Evolutionary conservation across 1,140 invertebrate species (phyloP).

Genomic region (Streblospio benedicti): DNA sequence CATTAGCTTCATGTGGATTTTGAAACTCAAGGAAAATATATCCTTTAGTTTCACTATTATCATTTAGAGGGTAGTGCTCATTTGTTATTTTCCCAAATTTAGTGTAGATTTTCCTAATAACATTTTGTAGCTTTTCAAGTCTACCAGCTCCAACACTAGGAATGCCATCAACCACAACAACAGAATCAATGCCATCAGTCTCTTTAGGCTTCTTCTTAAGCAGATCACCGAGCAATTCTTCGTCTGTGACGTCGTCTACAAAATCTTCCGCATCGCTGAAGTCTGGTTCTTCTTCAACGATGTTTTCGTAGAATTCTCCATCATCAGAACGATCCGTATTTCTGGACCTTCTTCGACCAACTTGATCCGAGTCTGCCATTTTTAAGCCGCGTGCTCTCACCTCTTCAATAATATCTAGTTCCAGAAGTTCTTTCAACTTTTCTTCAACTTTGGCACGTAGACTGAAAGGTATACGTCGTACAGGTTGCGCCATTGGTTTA

Average conservation of each 20-base stretch:
- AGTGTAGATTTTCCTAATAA: slow-evolving; percentile 84
- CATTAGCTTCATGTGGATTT: slow-evolving; percentile 67
- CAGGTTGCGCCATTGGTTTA: no score
- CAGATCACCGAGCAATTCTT: slow-evolving; percentile 82
- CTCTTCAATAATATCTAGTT: no score
- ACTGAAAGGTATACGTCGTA: no score
- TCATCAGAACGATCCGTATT: not conserved
- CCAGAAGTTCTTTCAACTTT: no score
- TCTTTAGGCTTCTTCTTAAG: slow-evolving; percentile 79
- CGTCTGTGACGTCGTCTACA: slow-evolving; percentile 82
- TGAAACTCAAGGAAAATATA: slow-evolving; percentile 90
- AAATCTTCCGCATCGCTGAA: slow-evolving; percentile 92
- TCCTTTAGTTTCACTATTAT: slow-evolving; percentile 79
- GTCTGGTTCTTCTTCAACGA: slow-evolving; percentile 70
- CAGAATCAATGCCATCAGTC: slow-evolving; percentile 88
- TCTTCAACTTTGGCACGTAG: no score
- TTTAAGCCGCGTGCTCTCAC: no score
- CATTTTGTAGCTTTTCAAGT: slow-evolving; percentile 83
- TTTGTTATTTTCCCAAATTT: slow-evolving; percentile 86
- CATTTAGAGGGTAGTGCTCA: slow-evolving; percentile 77
- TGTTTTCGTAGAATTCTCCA: slow-evolving; percentile 2
- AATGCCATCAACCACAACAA: slow-evolving; percentile 92
- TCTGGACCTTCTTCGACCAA: not conserved
- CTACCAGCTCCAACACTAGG: slow-evolving; percentile 85
- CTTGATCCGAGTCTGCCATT: slow-evolving; percentile 23